phyloP scores from a whole-genome alignment of 2,113 vertebrate genomes.

The Lophochroa leadbeateri region DNA sequence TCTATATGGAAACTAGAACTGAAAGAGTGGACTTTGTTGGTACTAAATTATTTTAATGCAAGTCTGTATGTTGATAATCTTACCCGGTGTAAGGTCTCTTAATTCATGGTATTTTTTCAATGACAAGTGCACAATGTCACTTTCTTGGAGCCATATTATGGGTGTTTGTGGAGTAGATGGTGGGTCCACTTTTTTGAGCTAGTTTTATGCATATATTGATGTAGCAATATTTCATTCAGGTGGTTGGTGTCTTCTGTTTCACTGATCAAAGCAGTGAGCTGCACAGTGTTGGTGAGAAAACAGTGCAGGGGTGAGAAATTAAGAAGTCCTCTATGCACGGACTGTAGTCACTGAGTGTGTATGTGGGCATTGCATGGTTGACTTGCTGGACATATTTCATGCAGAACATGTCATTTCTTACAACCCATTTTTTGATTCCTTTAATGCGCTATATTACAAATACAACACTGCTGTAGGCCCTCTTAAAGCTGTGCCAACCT shows the following conservation, averaged over 20 bases:
- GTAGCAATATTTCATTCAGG: neutral
- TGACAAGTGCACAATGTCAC: neutral
- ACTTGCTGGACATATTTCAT: neutral
- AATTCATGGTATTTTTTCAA: neutral
- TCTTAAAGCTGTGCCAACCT: neutral
- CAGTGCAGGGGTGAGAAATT: neutral
- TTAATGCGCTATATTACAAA: neutral
- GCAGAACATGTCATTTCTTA: neutral
- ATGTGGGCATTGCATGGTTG: neutral
- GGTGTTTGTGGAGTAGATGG: neutral
- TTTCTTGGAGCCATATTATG: neutral
- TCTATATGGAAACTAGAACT: neutral
- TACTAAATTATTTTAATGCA: neutral
- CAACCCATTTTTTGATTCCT: neutral
- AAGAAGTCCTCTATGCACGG: neutral
- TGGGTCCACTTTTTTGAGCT: neutral
- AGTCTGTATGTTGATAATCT: neutral
- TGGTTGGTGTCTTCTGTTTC: neutral
- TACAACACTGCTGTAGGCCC: neutral
- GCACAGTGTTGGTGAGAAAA: neutral
- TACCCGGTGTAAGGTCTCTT: neutral
- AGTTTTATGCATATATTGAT: neutral
- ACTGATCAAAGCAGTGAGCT: neutral
- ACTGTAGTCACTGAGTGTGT: neutral
- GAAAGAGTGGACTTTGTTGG: neutral